Conservation (phyloP, 2,888 invertebrate species). For the Mongoloraphidia duomilia region DNA sequence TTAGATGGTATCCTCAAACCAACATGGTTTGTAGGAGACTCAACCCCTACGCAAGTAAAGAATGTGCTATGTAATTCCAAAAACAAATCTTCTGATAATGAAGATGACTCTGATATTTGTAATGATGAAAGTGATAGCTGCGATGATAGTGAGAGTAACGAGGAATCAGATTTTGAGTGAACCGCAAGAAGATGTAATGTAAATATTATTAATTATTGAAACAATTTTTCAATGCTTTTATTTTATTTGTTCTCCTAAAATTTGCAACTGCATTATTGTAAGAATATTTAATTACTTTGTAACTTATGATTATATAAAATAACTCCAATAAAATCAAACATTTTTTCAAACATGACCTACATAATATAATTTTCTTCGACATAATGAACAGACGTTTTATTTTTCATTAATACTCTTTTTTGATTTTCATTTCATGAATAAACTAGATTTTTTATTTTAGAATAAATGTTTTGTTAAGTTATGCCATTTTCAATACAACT, state of each 20-base stretch:
- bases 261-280: neutral
- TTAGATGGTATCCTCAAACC: slow-evolving; percentile 1
- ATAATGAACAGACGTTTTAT: neutral
- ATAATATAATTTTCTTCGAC: neutral
- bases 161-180: neutral
- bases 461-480: neutral
- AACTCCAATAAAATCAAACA: too few species aligned
- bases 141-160: neutral
- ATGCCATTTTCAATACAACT: neutral
- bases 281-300: too few species aligned
- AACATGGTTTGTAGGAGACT: slow-evolving; percentile 1
- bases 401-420: neutral
- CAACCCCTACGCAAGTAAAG: slow-evolving; percentile 1
- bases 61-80: neutral
- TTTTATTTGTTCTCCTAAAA: too few species aligned
- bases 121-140: neutral
- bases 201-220: too few species aligned
- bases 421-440: neutral
- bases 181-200: neutral
- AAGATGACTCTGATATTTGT: neutral
- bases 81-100: neutral
- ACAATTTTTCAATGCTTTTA: neutral
- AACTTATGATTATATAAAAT: too few species aligned
- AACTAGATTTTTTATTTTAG: too few species aligned
- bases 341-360: too few species aligned